Percentiles rank a stretch among this genome's conserved stretches.
phyloP scores from a whole-genome alignment of 2,797 vertebrate species.

The Tangara arthus region DNA sequence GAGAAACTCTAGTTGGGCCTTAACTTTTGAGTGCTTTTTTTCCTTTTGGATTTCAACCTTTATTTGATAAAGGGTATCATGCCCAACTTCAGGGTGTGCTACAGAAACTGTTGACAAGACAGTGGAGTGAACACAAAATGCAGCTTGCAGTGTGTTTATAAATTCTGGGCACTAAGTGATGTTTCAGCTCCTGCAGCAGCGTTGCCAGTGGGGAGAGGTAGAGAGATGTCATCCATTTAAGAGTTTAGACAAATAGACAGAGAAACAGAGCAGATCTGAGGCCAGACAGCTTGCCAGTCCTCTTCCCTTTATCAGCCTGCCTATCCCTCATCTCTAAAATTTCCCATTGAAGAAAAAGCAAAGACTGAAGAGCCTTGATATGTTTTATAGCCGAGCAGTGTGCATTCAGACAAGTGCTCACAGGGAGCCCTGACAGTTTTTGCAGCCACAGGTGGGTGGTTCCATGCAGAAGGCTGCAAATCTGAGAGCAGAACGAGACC shows the following conservation, averaged over 20 bases:
- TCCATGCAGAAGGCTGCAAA: background rate
- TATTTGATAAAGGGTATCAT: background rate
- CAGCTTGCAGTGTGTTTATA: background rate
- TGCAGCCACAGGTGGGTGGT: background rate
- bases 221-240: background rate
- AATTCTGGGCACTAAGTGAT: background rate
- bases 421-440: background rate
- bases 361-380: rapidly evolving
- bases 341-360: background rate
- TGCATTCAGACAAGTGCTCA: background rate
- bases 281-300: background rate
- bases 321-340: background rate
- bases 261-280: background rate
- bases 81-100: rapidly evolving
- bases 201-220: background rate
- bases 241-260: background rate
- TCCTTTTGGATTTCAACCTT: background rate
- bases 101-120: background rate
- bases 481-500: background rate
- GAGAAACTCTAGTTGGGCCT: background rate
- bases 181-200: background rate
- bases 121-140: background rate
- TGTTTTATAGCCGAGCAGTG: background rate
- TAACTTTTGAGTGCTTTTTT: background rate
- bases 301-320: background rate